Evolutionary conservation across 92 coral and sea anemone genomes (phyloP), one percentile per base, ranked within the genome.

Genomic region (Metridium senile): DNA sequence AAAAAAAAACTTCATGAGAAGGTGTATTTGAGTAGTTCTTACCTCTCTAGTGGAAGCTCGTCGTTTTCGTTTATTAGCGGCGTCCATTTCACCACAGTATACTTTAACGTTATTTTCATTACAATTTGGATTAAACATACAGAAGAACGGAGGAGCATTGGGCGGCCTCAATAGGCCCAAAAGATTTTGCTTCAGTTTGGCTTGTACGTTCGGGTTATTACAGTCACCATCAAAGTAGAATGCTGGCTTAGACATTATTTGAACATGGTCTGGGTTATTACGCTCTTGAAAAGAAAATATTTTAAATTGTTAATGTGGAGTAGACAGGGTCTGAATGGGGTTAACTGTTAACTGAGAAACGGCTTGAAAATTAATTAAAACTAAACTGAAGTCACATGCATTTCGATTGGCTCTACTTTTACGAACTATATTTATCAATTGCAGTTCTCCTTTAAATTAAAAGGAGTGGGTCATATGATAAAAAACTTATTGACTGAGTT

Each of bases 191-290:
- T 83, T 90, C 0, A 91, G 74, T 27, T 66, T 33, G 30, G 11
- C 72, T 34, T 84, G 82, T 0, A 70, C 81, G 54, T 91, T 88
- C 0, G 97, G 93, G 23, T 91, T 74, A 33, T 82, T 88, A 56
- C 97, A 91, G 76, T 91, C 85, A 23, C 97, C 97, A 6, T 82
- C 61, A 74, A 63, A 91, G 62, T 29, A 88, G 77, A 84, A 91
- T 4, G 25, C 32, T 7, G 93, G 86, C 9, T n/a, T 0, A 20
- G 43, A 56, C 10, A 17, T 1, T n/a, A 78, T 17, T 58, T 59
- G 78, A 9, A 76, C 58, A 25, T 25, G 28, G 4, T 64, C 13
- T 1, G 97, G 97, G 53, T 82, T 88, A 21, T 35, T 84, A 23
- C 90, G 78, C 45, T 26, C 97, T 91, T 61, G 30, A 33, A 26